phyloP scores from a whole-genome alignment of 35 echinoderm and acorn worm species.

The Stichopus chloronotus region DNA sequence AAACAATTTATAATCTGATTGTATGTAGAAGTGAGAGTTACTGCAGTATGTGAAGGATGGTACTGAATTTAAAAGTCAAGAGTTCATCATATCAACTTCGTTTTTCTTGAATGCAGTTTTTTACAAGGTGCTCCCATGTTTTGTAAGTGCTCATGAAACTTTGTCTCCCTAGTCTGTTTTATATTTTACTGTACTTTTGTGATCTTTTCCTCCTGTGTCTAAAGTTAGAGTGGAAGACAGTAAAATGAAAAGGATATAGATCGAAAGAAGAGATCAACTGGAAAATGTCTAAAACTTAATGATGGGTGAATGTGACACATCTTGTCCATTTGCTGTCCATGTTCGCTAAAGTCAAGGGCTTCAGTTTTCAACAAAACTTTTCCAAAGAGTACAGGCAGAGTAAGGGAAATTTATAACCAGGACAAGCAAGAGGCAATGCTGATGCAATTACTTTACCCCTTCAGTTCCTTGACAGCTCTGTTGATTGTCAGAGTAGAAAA shows the following conservation, averaged over 20 bases:
- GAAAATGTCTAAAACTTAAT: conserved; percentile 14
- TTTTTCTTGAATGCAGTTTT: no score
- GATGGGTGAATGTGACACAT: not conserved
- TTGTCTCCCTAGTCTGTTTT: no score
- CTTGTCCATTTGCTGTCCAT: not conserved
- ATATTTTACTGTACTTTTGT: no score
- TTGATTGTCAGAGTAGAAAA: conserved; percentile 16
- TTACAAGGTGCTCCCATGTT: no score
- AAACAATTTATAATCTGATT: no score
- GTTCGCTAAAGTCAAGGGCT: not conserved
- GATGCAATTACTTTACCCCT: conserved; percentile 31
- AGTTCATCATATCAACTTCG: no score
- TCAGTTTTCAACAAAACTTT: not conserved
- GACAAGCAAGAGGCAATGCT: not conserved
- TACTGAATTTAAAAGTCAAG: no score
- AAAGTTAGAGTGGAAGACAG: not conserved
- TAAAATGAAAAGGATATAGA: not conserved
- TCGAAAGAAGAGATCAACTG: not conserved
- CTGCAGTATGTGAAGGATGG: no score
- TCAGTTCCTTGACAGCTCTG: conserved; percentile 10
- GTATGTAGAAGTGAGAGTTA: no score
- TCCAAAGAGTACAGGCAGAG: not conserved
- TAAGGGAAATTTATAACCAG: not conserved
- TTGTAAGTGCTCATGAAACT: no score
- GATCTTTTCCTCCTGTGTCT: not conserved